Evolutionary conservation across 2,797 vertebrate genomes (phyloP).

Genomic region (Onychomys leucogaster): DNA sequence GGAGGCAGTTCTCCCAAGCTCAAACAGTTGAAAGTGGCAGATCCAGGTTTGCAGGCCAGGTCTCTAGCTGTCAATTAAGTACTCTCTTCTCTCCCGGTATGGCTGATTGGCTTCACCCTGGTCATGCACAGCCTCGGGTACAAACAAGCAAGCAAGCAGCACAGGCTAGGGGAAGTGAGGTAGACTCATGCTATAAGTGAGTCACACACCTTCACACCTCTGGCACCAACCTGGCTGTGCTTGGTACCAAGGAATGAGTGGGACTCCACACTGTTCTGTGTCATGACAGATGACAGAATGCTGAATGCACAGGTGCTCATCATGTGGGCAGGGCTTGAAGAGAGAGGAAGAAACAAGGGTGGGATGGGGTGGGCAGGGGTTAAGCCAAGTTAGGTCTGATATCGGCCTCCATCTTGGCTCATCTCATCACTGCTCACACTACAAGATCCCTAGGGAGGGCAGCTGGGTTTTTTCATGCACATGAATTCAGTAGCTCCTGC

Average conservation of each 20-base stretch:
- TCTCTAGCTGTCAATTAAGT: neutral
- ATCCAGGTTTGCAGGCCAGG: neutral
- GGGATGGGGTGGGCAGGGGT: too few species aligned
- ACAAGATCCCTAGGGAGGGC: neutral
- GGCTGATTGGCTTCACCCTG: neutral
- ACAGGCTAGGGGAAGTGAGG: neutral
- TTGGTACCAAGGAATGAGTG: fast-evolving
- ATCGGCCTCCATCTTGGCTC: neutral
- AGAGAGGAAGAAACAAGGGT: neutral
- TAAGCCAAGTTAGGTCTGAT: neutral
- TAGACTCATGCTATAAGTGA: neutral
- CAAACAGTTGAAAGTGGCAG: neutral
- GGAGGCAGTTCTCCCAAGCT: neutral
- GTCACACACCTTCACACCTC: neutral
- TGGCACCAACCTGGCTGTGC: neutral
- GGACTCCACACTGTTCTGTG: neutral
- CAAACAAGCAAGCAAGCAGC: neutral
- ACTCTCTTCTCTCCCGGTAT: neutral
- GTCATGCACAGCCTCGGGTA: slow-evolving; percentile 6
- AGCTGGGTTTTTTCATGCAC: neutral
- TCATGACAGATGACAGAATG: slow-evolving; percentile 22
- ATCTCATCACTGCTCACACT: neutral
- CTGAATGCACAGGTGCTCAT: neutral
- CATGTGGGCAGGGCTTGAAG: fast-evolving
- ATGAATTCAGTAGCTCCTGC: neutral